Conservation (phyloP, 2,113 vertebrate genomes). For the Gallinago jamesoni region DNA sequence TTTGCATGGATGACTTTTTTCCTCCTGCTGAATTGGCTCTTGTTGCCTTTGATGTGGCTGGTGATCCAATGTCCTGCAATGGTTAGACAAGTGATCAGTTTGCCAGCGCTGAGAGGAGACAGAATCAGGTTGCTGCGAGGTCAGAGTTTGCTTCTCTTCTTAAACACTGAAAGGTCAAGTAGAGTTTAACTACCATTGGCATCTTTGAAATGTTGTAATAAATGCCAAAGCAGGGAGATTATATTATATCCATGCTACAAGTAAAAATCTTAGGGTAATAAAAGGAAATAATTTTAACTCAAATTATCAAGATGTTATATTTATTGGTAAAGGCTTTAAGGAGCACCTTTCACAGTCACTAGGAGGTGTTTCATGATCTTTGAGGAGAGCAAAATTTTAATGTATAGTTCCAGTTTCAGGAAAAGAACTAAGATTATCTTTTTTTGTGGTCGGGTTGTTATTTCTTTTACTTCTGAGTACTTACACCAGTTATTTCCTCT, state of each 20-base stretch:
- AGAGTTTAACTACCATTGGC: slow-evolving; percentile 76
- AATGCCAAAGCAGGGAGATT: slow-evolving; percentile 62
- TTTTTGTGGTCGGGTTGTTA: neutral
- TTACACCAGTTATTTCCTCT: neutral
- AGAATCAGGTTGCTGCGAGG: slow-evolving; percentile 66
- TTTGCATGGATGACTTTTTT: slow-evolving; percentile 69
- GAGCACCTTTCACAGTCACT: neutral
- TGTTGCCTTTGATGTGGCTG: slow-evolving; percentile 75
- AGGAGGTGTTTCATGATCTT: neutral
- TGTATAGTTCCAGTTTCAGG: neutral
- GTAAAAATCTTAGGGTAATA: neutral
- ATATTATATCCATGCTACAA: slow-evolving; percentile 31
- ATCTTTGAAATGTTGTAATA: slow-evolving; percentile 65
- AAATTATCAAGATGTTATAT: neutral
- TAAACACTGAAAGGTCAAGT: slow-evolving; percentile 64
- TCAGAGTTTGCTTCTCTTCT: slow-evolving; percentile 70
- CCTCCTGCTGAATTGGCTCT: slow-evolving; percentile 63
- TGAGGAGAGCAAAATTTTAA: neutral
- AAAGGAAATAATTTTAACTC: slow-evolving; percentile 4
- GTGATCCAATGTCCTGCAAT: slow-evolving; percentile 67
- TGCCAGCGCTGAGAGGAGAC: slow-evolving; percentile 62
- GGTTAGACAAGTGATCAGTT: slow-evolving; percentile 71
- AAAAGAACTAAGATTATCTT: neutral
- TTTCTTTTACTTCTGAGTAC: neutral
- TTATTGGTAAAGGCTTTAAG: slow-evolving; percentile 10